Conservation (phyloP, 2,113 vertebrate genomes). For the Chaetorhynchus papuensis region DNA sequence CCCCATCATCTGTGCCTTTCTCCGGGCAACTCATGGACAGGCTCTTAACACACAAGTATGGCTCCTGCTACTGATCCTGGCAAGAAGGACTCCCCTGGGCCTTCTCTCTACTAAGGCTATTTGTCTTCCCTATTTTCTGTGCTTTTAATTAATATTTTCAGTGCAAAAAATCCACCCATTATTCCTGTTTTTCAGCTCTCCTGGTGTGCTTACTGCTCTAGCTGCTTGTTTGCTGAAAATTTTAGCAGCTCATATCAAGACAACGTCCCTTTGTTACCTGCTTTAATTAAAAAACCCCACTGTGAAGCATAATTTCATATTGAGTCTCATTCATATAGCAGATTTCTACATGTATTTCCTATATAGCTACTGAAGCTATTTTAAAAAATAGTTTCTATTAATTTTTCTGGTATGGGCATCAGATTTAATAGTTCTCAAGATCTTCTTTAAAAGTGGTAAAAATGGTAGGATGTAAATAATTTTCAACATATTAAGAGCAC, state of each 20-base stretch:
- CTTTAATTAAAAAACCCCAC: not conserved
- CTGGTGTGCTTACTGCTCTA: not conserved
- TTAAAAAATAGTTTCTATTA: not conserved
- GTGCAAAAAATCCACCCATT: not conserved
- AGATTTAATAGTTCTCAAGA: not conserved
- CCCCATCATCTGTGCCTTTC: not conserved
- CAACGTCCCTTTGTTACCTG: not conserved
- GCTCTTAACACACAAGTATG: fast-evolving
- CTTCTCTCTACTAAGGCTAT: fast-evolving
- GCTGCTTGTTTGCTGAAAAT: not conserved
- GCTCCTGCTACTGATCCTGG: not conserved
- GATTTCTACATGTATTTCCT: not conserved
- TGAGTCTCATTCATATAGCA: not conserved
- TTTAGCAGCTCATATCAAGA: not conserved
- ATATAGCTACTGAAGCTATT: not conserved
- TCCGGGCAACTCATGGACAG: fast-evolving
- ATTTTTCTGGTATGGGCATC: not conserved
- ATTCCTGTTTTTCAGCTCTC: not conserved
- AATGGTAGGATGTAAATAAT: not conserved
- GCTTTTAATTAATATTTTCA: not conserved
- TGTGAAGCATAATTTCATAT: not conserved
- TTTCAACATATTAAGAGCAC: not conserved
- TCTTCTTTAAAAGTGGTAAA: not conserved
- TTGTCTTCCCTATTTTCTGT: not conserved
- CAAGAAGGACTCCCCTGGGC: not conserved